phyloP scores from a whole-genome alignment of 92 coral and sea anemone genomes.

The Parazoanthus swiftii region DNA sequence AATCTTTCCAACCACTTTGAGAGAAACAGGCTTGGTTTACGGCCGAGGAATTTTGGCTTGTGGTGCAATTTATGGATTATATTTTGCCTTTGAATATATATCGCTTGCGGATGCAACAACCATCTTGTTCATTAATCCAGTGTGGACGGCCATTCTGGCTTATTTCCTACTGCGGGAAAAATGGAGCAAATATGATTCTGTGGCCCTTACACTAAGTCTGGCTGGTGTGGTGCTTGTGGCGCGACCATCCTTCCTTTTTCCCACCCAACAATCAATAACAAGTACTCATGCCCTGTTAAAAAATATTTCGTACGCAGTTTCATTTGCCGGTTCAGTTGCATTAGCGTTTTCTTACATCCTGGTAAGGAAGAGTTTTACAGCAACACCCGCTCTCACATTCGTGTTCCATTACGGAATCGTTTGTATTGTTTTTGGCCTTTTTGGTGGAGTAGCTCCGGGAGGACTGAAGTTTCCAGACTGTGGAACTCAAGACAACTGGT shows the following conservation, averaged over 20 bases:
- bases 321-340: constrained; percentile 44
- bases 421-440: constrained; percentile 20
- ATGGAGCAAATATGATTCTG: constrained; percentile 52
- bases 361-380: constrained; percentile 28
- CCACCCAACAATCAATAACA: constrained; percentile 9
- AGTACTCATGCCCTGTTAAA: background rate
- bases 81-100: constrained; percentile 68
- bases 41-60: constrained; percentile 52
- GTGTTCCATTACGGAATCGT: constrained; percentile 53
- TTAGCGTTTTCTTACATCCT: constrained; percentile 11
- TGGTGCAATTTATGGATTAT: constrained; percentile 39
- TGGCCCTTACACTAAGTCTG: constrained; percentile 49
- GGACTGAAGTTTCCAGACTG: constrained; percentile 45
- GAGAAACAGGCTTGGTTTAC: constrained; percentile 29
- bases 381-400: constrained; percentile 40
- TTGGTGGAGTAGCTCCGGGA: background rate
- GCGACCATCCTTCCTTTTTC: constrained; percentile 55
- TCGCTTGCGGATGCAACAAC: constrained; percentile 76
- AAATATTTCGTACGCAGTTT: constrained; percentile 31
- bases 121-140: constrained; percentile 61
- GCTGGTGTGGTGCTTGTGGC: constrained; percentile 59
- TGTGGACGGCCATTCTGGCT: constrained; percentile 67
- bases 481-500: constrained; percentile 36
- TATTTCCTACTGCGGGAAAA: constrained; percentile 63
- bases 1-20: constrained; percentile 25